phyloP scores from a whole-genome alignment of 2,797 vertebrate species.

The Cirrhinus molitorella region DNA sequence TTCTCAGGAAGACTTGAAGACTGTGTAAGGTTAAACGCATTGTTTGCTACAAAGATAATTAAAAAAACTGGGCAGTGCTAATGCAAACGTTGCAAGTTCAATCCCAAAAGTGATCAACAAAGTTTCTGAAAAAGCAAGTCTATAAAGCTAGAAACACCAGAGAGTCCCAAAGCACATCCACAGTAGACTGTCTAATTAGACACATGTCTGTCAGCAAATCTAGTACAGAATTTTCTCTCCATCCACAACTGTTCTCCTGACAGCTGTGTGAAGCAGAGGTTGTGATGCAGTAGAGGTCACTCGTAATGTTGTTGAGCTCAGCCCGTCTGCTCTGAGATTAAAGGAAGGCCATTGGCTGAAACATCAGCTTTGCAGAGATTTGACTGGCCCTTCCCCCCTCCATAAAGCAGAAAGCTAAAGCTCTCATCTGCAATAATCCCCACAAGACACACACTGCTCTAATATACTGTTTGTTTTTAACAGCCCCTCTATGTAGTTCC shows the following conservation, averaged over 20 bases:
- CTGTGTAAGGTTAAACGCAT: not conserved
- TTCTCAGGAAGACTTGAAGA: not conserved
- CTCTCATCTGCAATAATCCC: slow-evolving; percentile 59
- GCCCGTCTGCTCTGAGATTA: slow-evolving; percentile 33
- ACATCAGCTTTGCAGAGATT: slow-evolving; percentile 49
- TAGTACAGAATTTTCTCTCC: not conserved
- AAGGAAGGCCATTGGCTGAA: slow-evolving; percentile 31
- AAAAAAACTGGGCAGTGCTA: no score
- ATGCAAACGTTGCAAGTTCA: not conserved
- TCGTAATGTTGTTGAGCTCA: slow-evolving; percentile 28
- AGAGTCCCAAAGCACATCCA: not conserved
- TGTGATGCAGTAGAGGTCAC: slow-evolving; percentile 40
- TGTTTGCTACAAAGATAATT: not conserved
- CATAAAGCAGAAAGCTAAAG: slow-evolving; percentile 64
- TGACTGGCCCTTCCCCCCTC: slow-evolving; percentile 8
- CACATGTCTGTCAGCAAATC: not conserved
- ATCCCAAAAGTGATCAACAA: not conserved
- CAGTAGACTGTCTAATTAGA: not conserved
- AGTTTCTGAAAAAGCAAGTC: not conserved
- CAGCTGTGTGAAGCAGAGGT: slow-evolving; percentile 18
- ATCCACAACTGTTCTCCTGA: not conserved
- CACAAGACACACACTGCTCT: slow-evolving; percentile 4
- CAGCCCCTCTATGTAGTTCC: not conserved
- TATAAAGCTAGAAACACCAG: not conserved
- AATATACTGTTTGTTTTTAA: slow-evolving; percentile 27